Conservation (phyloP, 1,140 invertebrate species). For the Trypoxylus dichotomus region DNA sequence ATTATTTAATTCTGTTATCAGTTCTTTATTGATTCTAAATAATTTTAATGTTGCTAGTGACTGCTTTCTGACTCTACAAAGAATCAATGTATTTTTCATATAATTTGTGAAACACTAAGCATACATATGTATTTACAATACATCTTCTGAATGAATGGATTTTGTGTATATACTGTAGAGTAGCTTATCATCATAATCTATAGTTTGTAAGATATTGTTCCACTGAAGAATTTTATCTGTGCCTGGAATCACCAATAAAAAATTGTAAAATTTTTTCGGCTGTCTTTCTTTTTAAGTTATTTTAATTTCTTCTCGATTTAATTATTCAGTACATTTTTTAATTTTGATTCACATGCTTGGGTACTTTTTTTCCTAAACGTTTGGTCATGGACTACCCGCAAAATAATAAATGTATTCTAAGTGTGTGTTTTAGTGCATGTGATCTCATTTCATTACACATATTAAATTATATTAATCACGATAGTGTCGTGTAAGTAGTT, state of each 20-base stretch:
- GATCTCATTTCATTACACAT: no score
- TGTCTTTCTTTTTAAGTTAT: conserved; percentile 4
- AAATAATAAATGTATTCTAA: no score
- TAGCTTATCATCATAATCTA: conserved; percentile 25
- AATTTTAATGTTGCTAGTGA: not conserved
- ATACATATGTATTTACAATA: conserved; percentile 37
- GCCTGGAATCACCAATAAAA: conserved; percentile 53
- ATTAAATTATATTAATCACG: no score
- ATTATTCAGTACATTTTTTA: no score
- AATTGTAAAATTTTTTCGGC: conserved; percentile 31
- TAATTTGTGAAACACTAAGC: not conserved
- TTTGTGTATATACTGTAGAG: conserved; percentile 19
- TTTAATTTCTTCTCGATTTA: no score
- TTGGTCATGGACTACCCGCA: no score
- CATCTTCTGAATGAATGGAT: conserved; percentile 40
- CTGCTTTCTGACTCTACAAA: not conserved
- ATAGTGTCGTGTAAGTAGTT: no score
- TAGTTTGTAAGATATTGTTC: conserved; percentile 46
- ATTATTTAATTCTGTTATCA: not conserved
- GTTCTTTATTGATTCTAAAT: not conserved
- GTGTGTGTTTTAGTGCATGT: no score
- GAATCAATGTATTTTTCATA: conserved; percentile 8
- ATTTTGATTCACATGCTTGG: no score
- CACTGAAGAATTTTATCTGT: conserved; percentile 52
- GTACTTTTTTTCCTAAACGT: no score